phyloP scores from a whole-genome alignment of 2,797 vertebrate genomes.

The Lithobates sylvaticus region DNA sequence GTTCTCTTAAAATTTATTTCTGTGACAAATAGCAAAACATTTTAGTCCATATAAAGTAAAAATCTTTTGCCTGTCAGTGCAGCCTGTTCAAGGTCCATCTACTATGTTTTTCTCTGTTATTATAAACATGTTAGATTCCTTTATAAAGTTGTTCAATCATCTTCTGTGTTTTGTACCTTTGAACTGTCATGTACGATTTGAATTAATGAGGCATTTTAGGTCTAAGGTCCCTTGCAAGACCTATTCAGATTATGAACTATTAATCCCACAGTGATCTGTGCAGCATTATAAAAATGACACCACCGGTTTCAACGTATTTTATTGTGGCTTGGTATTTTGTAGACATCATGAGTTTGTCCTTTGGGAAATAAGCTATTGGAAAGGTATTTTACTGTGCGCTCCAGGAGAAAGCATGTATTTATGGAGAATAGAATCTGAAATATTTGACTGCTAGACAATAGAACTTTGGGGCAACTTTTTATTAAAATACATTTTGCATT shows the following conservation, averaged over 20 bases:
- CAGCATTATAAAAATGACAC: conserved; percentile 67
- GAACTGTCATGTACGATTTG: conserved; percentile 73
- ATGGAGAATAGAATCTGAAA: conserved; percentile 49
- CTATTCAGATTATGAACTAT: conserved; percentile 72
- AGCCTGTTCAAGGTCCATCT: conserved; percentile 3
- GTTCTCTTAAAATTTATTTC: neutral
- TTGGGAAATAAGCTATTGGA: conserved; percentile 49
- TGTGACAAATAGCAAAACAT: neutral
- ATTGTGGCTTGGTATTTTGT: conserved; percentile 60
- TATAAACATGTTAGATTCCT: conserved; percentile 27
- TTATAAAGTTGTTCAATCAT: conserved; percentile 45
- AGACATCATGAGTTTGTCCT: conserved; percentile 55
- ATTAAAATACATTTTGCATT: neutral
- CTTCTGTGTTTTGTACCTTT: conserved; percentile 67
- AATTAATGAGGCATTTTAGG: conserved; percentile 76
- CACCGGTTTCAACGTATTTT: conserved; percentile 64
- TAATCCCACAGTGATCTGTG: conserved; percentile 69
- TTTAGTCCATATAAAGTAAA: conserved; percentile 11
- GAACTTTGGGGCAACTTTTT: conserved; percentile 32
- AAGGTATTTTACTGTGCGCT: conserved; percentile 51
- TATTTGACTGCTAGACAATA: conserved; percentile 44
- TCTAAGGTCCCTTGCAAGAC: conserved; percentile 74
- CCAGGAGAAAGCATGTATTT: conserved; percentile 39
- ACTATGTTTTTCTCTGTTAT: conserved; percentile 7
- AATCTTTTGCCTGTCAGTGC: conserved; percentile 8